Evolutionary conservation across 2,888 invertebrate genomes (phyloP).

Genomic region (Eudasyphora cyanicolor): DNA sequence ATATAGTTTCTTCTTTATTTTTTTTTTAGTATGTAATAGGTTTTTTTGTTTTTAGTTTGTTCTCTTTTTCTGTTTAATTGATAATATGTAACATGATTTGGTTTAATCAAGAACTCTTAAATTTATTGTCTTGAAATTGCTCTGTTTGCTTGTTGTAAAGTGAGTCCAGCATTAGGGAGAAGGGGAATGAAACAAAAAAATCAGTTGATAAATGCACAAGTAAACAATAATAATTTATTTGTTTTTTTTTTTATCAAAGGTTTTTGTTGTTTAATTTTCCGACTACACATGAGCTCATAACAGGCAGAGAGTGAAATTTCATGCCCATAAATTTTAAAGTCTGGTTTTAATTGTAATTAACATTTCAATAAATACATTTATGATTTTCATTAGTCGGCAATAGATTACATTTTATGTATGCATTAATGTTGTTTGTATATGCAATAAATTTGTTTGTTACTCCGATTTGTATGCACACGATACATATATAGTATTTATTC

Average conservation of each 20-base stretch:
- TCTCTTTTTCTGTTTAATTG: slow-evolving; percentile 47
- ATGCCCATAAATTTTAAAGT: too few relatives aligned
- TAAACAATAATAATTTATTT: too few relatives aligned
- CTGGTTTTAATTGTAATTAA: slow-evolving; percentile 70
- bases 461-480: slow-evolving; percentile 16
- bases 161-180: too few relatives aligned
- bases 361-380: slow-evolving; percentile 74
- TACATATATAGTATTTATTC: neutral
- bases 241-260: too few relatives aligned
- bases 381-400: slow-evolving; percentile 60
- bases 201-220: too few relatives aligned
- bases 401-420: slow-evolving; percentile 51
- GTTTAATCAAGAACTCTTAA: too few relatives aligned
- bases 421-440: slow-evolving; percentile 35
- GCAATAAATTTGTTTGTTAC: slow-evolving; percentile 13
- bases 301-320: too few relatives aligned
- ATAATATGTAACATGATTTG: slow-evolving; percentile 69
- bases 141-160: too few relatives aligned
- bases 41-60: slow-evolving; percentile 54
- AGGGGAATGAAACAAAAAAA: too few relatives aligned
- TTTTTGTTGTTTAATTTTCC: too few relatives aligned
- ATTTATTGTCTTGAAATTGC: too few relatives aligned
- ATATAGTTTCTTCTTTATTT: slow-evolving; percentile 39
- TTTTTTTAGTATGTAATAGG: slow-evolving; percentile 45
- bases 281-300: too few relatives aligned